A percentile compares a stretch with the other conserved stretches of the same genome.
Evolutionary conservation across 2,888 invertebrate genomes (phyloP).

Genomic region (Stenoptilia bipunctidactyla): DNA sequence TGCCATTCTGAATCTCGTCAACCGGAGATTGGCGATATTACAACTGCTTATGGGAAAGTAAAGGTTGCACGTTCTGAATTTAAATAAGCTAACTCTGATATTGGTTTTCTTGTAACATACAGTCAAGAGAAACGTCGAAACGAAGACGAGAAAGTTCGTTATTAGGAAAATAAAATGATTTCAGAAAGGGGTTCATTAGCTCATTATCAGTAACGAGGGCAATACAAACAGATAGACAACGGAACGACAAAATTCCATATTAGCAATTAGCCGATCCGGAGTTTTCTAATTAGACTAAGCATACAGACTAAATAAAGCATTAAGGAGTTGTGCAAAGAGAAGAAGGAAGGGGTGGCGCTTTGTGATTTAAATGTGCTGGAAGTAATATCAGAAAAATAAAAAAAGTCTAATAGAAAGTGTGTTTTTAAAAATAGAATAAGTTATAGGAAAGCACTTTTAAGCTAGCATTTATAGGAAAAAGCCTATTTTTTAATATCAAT

Average conservation of each 20-base stretch:
- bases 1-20: conserved; percentile 21
- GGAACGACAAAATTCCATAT: conserved; percentile 45
- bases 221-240: conserved; percentile 21
- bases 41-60: background rate
- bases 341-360: conserved; percentile 40
- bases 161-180: background rate
- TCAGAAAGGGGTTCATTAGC: background rate
- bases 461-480: too few species aligned
- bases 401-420: too few species aligned
- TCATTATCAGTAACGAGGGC: conserved; percentile 7
- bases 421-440: too few species aligned
- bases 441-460: too few species aligned
- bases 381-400: conserved; percentile 10
- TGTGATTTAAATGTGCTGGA: conserved; percentile 25
- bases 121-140: too few species aligned
- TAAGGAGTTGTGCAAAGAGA: conserved; percentile 63
- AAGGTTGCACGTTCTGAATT: background rate
- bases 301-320: conserved; percentile 68
- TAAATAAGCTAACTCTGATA: background rate
- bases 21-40: conserved; percentile 39
- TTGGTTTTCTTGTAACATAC: too few species aligned
- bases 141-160: too few species aligned
- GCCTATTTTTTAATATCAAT: background rate
- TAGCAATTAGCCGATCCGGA: conserved; percentile 50
- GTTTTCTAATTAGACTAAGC: conserved; percentile 68